Base-by-base conservation (phyloP, 2,888 invertebrate genomes). In the Sinelater perroti region DNA sequence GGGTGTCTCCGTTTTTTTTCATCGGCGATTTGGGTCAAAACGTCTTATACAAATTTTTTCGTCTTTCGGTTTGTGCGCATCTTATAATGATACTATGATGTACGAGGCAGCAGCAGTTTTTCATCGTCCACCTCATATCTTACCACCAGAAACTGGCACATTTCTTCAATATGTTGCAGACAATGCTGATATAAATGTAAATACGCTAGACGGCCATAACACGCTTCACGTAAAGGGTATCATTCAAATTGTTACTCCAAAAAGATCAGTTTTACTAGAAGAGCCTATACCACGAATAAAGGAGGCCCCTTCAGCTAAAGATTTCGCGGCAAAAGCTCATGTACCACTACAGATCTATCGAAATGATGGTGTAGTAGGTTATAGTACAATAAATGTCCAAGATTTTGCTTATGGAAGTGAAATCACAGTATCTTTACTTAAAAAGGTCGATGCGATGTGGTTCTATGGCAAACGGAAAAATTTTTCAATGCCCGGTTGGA, bases 171-270 rank as follows among this genome's bases (percentile, higher is more conserved):
- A 68, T 56, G 67, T 62, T 60, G 66, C 61, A 47, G 69, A 70
- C 55, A 72, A 71, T 65, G 67, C 70, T 44, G 70, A 71, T 64
- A 65, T 70, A 18, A 72, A 73, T 71, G 69, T 70, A 5, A 24
- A 64, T 56, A 70, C 71, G 1, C 20, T 72, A 11, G 69, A 70
- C 35, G 67, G 67, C 45, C 10, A 68, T 56, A 69, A 71, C 36
- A 69, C 72, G 3, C 56, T 72, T 46, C 71, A 70, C 56, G 62
- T 66, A 55, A 70, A 71, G 71, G 69, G 69, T 36, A 64, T 66
- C 0, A 70, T 70, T 58, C 56, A 69, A 59, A 64, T 67, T 52
- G 52, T 67, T 14, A 67, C 69, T 60, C 67, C 67, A 51, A 66
- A 62, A 64, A 42, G 53, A 46, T 44, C 70, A 36, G 63, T 70